Evolutionary conservation across 2,797 vertebrate species (phyloP).

Genomic region (Tachyglossus aculeatus): DNA sequence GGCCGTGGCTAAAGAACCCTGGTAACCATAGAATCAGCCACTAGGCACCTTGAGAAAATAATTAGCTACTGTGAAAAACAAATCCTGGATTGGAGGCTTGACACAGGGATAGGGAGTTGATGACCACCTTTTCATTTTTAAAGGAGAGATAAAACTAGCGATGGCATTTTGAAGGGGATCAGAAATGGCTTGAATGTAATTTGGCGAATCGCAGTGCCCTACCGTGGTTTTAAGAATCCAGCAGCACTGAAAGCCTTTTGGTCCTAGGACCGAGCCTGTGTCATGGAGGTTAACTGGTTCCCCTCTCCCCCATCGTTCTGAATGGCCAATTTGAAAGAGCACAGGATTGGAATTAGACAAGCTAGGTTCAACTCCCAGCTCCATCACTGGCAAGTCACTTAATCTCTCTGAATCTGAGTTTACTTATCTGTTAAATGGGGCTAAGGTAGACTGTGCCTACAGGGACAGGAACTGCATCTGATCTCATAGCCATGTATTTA

Average conservation of each 20-base stretch:
- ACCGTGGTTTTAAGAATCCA: not conserved
- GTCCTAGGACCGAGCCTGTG: accelerated
- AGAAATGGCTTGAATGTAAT: not conserved
- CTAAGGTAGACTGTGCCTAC: too few relatives aligned
- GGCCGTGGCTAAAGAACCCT: too few relatives aligned
- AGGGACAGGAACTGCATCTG: too few relatives aligned
- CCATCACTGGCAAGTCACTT: not conserved
- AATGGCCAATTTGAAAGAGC: accelerated
- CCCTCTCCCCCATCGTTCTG: not conserved
- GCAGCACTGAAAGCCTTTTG: conserved; percentile 38
- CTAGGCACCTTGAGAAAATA: too few relatives aligned
- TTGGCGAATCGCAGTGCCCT: conserved; percentile 24
- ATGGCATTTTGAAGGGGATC: conserved; percentile 13
- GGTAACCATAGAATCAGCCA: too few relatives aligned
- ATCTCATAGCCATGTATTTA: too few relatives aligned
- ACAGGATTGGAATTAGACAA: accelerated
- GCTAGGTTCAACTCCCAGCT: accelerated
- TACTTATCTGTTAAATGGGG: too few relatives aligned
- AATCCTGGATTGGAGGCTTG: too few relatives aligned
- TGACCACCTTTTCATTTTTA: too few relatives aligned
- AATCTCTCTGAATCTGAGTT: too few relatives aligned
- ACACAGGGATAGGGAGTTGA: too few relatives aligned
- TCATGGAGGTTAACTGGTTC: not conserved
- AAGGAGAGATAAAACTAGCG: conserved; percentile 16
- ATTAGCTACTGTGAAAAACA: too few relatives aligned